Conservation (phyloP, 2,113 vertebrate genomes). For the Carassius auratus region DNA sequence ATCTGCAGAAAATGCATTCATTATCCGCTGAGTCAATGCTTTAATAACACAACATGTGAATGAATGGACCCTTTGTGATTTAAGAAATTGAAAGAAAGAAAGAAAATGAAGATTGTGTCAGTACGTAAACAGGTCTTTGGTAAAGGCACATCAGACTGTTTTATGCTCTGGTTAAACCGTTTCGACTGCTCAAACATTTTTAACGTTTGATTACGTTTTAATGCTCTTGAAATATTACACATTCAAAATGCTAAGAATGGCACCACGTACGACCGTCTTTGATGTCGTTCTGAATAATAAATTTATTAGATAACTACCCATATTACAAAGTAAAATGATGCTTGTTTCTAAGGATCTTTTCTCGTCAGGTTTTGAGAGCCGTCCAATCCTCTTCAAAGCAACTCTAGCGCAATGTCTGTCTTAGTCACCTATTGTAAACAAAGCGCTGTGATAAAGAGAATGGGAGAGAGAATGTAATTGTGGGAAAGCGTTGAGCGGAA, state of each 20-base stretch:
- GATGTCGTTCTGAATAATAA: slow-evolving; percentile 27
- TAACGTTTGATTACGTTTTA: slow-evolving; percentile 47
- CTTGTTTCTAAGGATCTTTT: slow-evolving; percentile 44
- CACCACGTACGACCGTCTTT: slow-evolving; percentile 30
- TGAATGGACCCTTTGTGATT: slow-evolving; percentile 61
- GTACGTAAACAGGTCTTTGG: slow-evolving; percentile 57
- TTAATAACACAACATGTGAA: slow-evolving; percentile 60
- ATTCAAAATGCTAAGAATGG: slow-evolving; percentile 34
- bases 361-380: slow-evolving; percentile 39
- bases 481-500: slow-evolving; percentile 73
- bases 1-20: slow-evolving; percentile 74
- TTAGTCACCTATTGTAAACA: slow-evolving; percentile 76
- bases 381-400: slow-evolving; percentile 50
- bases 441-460: slow-evolving; percentile 67
- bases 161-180: slow-evolving; percentile 43
- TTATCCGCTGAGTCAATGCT: slow-evolving; percentile 66
- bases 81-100: neutral
- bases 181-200: slow-evolving; percentile 38
- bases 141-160: slow-evolving; percentile 26
- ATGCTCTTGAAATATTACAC: slow-evolving; percentile 49
- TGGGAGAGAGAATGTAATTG: slow-evolving; percentile 68
- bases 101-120: slow-evolving; percentile 1
- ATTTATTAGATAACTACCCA: slow-evolving; percentile 43
- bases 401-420: slow-evolving; percentile 49
- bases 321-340: slow-evolving; percentile 27